Base-by-base conservation (phyloP, 2,797 vertebrate genomes). In the Pseudochirops corinnae region DNA sequence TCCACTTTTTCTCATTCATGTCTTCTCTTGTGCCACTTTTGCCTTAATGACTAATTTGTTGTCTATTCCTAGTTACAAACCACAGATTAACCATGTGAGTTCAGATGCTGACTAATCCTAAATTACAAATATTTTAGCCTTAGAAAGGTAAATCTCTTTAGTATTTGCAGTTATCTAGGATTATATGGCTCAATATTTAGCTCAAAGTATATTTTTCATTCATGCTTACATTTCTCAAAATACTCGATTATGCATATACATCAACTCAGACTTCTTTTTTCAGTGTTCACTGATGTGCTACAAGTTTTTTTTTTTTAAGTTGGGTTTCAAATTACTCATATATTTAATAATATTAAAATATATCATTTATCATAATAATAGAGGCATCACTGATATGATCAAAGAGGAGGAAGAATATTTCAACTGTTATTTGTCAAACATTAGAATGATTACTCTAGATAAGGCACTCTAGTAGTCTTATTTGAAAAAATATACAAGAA, bases 401-500 rank as follows among this genome's bases (percentile, higher is more conserved):
- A 26, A 95, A 95, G 9, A 3, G 0, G 94, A 91, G 91, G 95
- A 93, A 55, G 57, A 60, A 33, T 56, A 57, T 56, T 91, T 94
- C 52, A 92, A 33, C 58, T 0, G 94, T 90, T 39, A 92, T 94
- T 96, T 39, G 24, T 55, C 50, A 95, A 94, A 93, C 56, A 90
- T 50, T 67, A 55, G 52, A 94, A 24, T 93, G 62, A 91, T 60
- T 31, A 57, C n/a, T 93, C 46, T 52, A 91, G 92, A 1, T 82
- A 18, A 95, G 91, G 55, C 26, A 46, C 5, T 91, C 95, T 94
- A 87, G 57, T 95, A 82, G 46, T 94, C 95, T 96, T 95, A 97
- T 97, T 98, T 97, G 14, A 87, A 95, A 92, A 18, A 92, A 58
- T 95, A 28, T 95, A 93, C 96, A 93, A 97, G 93, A 95, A 94